Base-by-base conservation (phyloP, 2,113 vertebrate genomes). In the Cyrtonyx montezumae region DNA sequence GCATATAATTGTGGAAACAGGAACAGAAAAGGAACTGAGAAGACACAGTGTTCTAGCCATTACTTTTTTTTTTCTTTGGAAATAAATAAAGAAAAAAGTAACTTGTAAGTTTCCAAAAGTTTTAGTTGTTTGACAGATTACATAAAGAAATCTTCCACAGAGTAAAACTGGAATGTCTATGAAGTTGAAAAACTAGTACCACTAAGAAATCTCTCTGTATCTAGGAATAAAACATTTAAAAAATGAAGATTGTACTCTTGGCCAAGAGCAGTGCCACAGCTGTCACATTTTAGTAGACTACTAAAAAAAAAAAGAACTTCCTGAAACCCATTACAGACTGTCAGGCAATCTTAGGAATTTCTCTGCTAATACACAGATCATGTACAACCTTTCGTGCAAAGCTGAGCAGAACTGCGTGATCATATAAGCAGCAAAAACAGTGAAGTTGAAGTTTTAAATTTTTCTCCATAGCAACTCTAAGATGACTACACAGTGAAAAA, bases 21-120 rank as follows among this genome's bases (percentile, higher is more conserved):
- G 91, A 96, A 94, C 58, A 92, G 63, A 91, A 69, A 84, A 93
- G 88, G 78, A 95, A 89, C 95, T 55, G 77, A 82, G 49, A 87
- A 79, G 80, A 86, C 92, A 93, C 30, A 79, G 36, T 46, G 84
- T 94, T 30, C 88, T 74, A 45, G 53, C 7, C 45, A 4, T 17
- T 32, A 81, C 28, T 65, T 34, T 78, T 87, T 73, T 79, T 62
- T 3, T 61, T 3, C 48, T 46, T n/a, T n/a, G n/a, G 32, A 40
- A 51, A 51, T 37, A n/a, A 84, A 77, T 48, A 80, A 51, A 65
- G 43, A 51, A 71, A 96, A 53, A 94, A 51, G 84, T 84, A 92
- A 91, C 55, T 84, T 81, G 7, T 58, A 55, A 1, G 1, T 22
- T 89, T 92, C 80, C 36, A 89, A 37, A 88, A 7, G 6, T 55